Percentiles rank a stretch among this genome's conserved stretches.
Conservation (phyloP, 2,797 vertebrate genomes). For the Myotis vivesi region DNA sequence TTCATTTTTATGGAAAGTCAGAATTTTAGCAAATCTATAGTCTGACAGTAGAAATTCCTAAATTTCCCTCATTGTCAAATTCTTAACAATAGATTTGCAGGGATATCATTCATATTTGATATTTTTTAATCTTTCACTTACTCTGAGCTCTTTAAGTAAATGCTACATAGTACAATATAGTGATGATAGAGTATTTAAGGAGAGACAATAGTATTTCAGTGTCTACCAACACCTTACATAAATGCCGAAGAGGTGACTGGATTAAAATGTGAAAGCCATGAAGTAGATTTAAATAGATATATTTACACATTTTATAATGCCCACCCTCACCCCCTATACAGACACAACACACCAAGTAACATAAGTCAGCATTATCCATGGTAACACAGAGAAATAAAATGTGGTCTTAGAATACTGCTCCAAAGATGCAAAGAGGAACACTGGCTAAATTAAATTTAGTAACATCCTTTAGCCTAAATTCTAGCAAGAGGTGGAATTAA, state of each 20-base stretch:
- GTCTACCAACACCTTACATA: neutral
- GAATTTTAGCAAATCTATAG: constrained; percentile 1
- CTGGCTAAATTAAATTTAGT: neutral
- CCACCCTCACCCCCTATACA: neutral
- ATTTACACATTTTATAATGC: neutral
- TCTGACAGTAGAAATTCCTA: neutral
- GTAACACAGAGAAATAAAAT: neutral
- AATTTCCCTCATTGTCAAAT: neutral
- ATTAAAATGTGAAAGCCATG: neutral
- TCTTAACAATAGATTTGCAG: neutral
- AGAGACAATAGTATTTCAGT: neutral
- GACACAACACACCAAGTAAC: neutral
- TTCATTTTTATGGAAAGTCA: neutral
- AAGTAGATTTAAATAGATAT: neutral
- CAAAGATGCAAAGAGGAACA: neutral
- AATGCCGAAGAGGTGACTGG: neutral
- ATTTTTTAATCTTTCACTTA: neutral
- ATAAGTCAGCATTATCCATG: neutral
- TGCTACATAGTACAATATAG: neutral
- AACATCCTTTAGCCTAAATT: neutral
- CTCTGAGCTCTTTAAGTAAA: constrained; percentile 14
- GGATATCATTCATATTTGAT: neutral
- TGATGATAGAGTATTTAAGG: neutral
- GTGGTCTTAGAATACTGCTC: neutral
- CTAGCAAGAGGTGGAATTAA: neutral